Evolutionary conservation across 2,797 vertebrate genomes (phyloP).

Genomic region (Galago senegalensis): DNA sequence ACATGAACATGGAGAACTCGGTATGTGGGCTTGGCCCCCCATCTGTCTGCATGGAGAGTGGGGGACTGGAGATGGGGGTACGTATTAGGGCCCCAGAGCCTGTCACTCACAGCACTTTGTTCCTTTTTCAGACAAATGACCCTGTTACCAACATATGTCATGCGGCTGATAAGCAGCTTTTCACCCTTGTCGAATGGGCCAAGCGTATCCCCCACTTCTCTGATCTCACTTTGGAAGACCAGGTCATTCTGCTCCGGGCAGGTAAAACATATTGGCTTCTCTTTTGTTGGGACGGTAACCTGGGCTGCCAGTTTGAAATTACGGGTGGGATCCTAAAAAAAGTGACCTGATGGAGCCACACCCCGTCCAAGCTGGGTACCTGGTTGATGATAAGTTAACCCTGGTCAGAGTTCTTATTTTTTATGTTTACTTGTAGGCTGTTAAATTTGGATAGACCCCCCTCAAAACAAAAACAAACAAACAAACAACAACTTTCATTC

Average conservation of each 20-base stretch:
- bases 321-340: neutral
- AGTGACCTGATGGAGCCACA: neutral
- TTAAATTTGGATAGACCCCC: neutral
- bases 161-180: constrained; percentile 98
- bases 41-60: fast-evolving
- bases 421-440: too few species aligned
- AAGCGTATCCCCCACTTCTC: constrained; percentile 99
- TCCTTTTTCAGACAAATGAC: constrained; percentile 94
- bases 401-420: neutral
- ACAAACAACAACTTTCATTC: neutral
- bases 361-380: fast-evolving
- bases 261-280: constrained; percentile 87
- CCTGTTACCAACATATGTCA: constrained; percentile 99
- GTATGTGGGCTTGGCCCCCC: constrained; percentile 86
- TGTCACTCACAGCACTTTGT: neutral
- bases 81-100: fast-evolving
- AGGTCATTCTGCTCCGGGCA: constrained; percentile 97
- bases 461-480: too few species aligned
- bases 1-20: constrained; percentile 91
- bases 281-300: neutral
- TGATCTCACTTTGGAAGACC: constrained; percentile 95
- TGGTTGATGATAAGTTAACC: fast-evolving
- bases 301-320: neutral
- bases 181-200: constrained; percentile 98
- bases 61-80: neutral